phyloP scores from a whole-genome alignment of 2,797 vertebrate genomes.

The Micromesistius poutassou region DNA sequence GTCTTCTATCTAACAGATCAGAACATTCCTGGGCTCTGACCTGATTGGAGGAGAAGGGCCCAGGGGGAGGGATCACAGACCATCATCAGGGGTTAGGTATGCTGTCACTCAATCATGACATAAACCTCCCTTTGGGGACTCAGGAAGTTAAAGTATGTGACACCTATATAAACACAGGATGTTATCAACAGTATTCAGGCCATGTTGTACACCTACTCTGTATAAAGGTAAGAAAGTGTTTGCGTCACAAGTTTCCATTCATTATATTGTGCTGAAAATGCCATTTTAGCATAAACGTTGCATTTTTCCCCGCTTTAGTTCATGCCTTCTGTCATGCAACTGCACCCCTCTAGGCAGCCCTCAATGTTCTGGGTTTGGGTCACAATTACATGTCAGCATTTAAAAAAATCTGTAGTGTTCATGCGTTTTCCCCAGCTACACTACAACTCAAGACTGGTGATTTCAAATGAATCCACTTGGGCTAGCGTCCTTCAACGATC shows the following conservation, averaged over 20 bases:
- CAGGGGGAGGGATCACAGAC: background rate
- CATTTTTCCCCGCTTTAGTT: background rate
- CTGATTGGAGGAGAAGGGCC: background rate
- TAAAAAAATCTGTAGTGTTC: background rate
- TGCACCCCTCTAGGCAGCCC: background rate
- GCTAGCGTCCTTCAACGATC: background rate
- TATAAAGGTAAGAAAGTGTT: constrained; percentile 2
- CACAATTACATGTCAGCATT: background rate
- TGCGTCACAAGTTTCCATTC: background rate
- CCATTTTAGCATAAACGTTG: background rate
- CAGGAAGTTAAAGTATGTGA: constrained; percentile 1
- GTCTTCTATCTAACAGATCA: background rate
- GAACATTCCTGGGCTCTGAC: constrained; percentile 2
- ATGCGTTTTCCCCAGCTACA: background rate
- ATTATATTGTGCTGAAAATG: background rate
- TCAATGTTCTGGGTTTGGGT: background rate
- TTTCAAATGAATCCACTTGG: background rate
- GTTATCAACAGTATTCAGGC: background rate
- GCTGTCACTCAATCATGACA: constrained; percentile 2
- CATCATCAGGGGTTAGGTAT: background rate
- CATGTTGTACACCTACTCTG: background rate
- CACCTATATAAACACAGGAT: background rate
- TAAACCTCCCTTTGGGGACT: background rate
- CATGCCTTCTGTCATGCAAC: background rate
- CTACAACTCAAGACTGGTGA: background rate